Base-by-base conservation (phyloP, 2,797 vertebrate species). In the Enteromius radiatus region DNA sequence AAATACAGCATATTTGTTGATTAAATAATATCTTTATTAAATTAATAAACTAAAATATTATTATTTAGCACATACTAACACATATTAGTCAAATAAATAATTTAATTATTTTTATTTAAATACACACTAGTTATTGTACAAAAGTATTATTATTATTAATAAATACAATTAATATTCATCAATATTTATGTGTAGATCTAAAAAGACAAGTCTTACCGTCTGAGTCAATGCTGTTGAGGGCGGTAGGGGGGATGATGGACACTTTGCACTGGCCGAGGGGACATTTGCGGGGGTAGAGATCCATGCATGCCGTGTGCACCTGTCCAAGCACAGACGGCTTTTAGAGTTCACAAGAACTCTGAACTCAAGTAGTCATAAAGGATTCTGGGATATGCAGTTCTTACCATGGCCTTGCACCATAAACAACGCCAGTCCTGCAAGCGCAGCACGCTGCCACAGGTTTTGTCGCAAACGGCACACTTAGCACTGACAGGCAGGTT, bases 341-440 rank as follows among this genome's bases (percentile, higher is more conserved):
- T 83, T 70, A 80, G 41, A 84, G 59, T 59, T 80, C 80, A 75
- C 36, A 79, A 49, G 19, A n/a, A 31, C 41, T 19, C 36, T 23
- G 19, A 8, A 63, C 63, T 14, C 5, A 43, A 73, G n/a, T 19
- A 3, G n/a, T 52, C 36, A 19, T n/a, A 33, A 45, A 11, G 8
- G 26, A 49, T 63, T 77, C 1, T 49, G 21, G 11, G 8, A 76
- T 68, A 80, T 82, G 68, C 71, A 80, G 81, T 45, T 76, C 93
- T 93, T 87, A 99, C 98, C 98, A 99, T 99, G 17, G 97, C 96
- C 94, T 98, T 98, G 93, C 98, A 99, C 98, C 98, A 99, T 88
- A 99, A 96, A 93, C 98, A 99, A 90, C 97, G 96, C 98, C 98
- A 99, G 88, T 99, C 98, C 88, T 99, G 98, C 75, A 99, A 95